Base-by-base conservation (phyloP, 1,140 invertebrate genomes). In the Pseudoatta argentina region DNA sequence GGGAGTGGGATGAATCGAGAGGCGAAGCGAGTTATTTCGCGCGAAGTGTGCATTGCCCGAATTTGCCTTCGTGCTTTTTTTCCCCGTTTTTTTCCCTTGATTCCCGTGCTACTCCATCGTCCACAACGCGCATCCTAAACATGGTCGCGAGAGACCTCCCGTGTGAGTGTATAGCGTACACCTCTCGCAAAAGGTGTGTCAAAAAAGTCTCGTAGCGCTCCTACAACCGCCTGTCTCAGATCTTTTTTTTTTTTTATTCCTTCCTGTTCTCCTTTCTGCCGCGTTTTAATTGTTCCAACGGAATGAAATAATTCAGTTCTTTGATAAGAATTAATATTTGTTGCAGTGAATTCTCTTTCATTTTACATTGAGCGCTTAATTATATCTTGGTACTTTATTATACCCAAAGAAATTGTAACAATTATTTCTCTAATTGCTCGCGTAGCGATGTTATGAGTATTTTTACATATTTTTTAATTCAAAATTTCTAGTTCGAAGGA, bases 1-100 rank as follows among this genome's bases (percentile, higher is more conserved):
- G 59, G 57, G 86, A 88, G 89, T 86, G 83, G 85, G 87, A 88
- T 66, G 87, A 88, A 88, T 88, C 89, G 89, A 69, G 79, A 87
- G 89, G 78, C 82, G 89, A 90, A 75, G 89, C 89, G 87, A 90
- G 87, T 91, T 91, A 91, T 91, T 90, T 90, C 89, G 87, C 89
- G 89, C 89, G 87, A 91, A 91, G 88, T 90, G 81, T 90, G 78
- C 87, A 90, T 91, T 90, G 88, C 79, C 86, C 89, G 88, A 91
- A 91, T 91, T 91, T 89, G 82, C 72, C 86, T 72, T 55, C 64
- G 86, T 63, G 77, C 72, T 27, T 69, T 69, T 30, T 69, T 69
- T 69, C 27, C 44, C 34, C 44, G 34, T 51, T 89, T 30, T 27
- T 75, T 63, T 63, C 76, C 48, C 85, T 86, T 69, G 72, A 76